These are phyloP conservation scores for Papilio polytes DNA, from an alignment of 1,140 invertebrate genomes.

Conservation along the genomic window DNA sequence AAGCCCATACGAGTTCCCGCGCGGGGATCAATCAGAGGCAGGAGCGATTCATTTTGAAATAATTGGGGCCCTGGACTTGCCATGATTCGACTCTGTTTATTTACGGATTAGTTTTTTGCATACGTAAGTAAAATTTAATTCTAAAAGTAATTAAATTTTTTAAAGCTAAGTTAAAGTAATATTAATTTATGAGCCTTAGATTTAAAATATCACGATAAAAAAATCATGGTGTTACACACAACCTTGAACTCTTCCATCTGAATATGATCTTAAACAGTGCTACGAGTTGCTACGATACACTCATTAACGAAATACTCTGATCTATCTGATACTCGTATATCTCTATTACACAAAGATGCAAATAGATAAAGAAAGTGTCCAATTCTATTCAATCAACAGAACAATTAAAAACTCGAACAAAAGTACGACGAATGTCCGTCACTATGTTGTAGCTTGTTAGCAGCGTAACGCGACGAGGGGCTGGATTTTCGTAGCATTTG, in stretches of 20 bases:
- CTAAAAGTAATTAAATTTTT: not conserved
- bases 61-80: conserved; percentile 41
- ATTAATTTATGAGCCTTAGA: not conserved
- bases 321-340: too few species aligned
- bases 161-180: not conserved
- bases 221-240: too few species aligned
- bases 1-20: conserved; percentile 17
- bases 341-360: too few species aligned
- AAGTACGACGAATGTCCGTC: not conserved
- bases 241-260: too few species aligned
- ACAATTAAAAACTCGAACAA: conserved; percentile 5
- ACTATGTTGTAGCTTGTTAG: conserved; percentile 40
- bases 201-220: not conserved
- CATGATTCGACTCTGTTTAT: conserved; percentile 41
- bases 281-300: too few species aligned
- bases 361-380: not conserved
- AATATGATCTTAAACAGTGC: too few species aligned
- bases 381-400: not conserved
- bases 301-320: too few species aligned
- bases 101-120: conserved; percentile 41
- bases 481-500: conserved; percentile 67
- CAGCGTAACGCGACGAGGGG: conserved; percentile 55
- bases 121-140: not conserved
- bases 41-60: conserved; percentile 48
- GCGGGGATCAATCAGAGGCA: conserved; percentile 31